Conservation (phyloP, 2,888 invertebrate genomes). For the Biston stratarius region DNA sequence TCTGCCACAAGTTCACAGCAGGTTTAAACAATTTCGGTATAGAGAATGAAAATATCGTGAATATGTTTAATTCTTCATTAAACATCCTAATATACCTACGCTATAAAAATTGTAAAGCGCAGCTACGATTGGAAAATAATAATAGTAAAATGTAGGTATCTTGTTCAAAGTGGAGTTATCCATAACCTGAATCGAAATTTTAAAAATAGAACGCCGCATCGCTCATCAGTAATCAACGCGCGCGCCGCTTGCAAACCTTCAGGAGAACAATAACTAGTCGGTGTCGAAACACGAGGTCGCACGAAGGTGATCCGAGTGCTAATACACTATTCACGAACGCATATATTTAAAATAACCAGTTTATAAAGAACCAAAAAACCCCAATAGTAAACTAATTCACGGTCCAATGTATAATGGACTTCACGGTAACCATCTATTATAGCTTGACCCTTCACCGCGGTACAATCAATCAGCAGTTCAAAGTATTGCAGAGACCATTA, state of each 20-base stretch:
- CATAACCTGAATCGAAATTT: conserved; percentile 52
- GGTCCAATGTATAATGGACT: conserved; percentile 52
- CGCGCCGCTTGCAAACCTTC: conserved; percentile 77
- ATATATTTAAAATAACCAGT: conserved; percentile 56
- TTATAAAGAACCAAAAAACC: conserved; percentile 7
- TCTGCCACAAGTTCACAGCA: too few species aligned
- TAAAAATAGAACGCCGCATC: conserved; percentile 69
- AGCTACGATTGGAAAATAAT: too few species aligned
- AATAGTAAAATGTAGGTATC: neutral
- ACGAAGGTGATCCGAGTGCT: conserved; percentile 81
- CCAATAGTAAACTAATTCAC: conserved; percentile 1
- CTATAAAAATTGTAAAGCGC: too few species aligned
- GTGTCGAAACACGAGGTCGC: conserved; percentile 84
- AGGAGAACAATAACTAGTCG: conserved; percentile 80
- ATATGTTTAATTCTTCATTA: too few species aligned
- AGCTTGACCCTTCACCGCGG: conserved; percentile 14
- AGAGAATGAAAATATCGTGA: too few species aligned
- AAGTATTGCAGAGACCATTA: conserved; percentile 15
- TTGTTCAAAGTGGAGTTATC: neutral
- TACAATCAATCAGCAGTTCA: conserved; percentile 13
- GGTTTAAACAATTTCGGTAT: too few species aligned
- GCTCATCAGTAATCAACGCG: conserved; percentile 82
- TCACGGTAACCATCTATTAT: conserved; percentile 4
- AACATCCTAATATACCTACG: too few species aligned
- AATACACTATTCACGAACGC: conserved; percentile 75